Percentiles rank a stretch among this genome's conserved stretches.
phyloP scores from a whole-genome alignment of 2,797 vertebrate genomes.

The Lerista edwardsae region DNA sequence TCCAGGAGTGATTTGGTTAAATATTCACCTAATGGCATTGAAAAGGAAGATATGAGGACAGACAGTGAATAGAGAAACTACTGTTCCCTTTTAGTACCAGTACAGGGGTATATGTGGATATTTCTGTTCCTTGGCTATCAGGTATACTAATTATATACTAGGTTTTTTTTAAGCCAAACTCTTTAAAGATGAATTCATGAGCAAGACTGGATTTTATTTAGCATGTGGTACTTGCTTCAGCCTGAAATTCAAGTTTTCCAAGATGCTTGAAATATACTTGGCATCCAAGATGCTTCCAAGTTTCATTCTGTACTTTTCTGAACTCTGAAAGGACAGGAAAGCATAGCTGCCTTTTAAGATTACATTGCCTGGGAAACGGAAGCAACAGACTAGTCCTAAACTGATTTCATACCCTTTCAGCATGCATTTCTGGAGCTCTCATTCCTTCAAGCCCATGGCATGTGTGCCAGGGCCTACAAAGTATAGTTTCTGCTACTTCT shows the following conservation, averaged over 20 bases:
- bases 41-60: slow-evolving; percentile 8
- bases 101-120: neutral
- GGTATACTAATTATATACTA: neutral
- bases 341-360: neutral
- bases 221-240: neutral
- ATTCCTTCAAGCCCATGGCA: neutral
- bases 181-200: neutral
- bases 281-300: neutral
- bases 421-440: neutral
- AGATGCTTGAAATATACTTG: too few relatives aligned
- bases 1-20: neutral
- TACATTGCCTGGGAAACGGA: neutral
- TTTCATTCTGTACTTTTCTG: neutral
- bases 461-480: neutral
- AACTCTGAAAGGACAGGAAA: neutral
- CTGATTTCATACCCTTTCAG: neutral
- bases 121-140: neutral
- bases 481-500: neutral
- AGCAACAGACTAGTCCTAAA: neutral
- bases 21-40: neutral
- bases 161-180: neutral
- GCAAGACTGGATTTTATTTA: neutral
- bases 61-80: neutral
- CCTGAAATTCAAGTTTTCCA: neutral
- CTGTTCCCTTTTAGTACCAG: neutral